These are phyloP conservation scores for Actenoides hombroni DNA, from an alignment of 2,113 vertebrate genomes.

Conservation along the genomic window DNA sequence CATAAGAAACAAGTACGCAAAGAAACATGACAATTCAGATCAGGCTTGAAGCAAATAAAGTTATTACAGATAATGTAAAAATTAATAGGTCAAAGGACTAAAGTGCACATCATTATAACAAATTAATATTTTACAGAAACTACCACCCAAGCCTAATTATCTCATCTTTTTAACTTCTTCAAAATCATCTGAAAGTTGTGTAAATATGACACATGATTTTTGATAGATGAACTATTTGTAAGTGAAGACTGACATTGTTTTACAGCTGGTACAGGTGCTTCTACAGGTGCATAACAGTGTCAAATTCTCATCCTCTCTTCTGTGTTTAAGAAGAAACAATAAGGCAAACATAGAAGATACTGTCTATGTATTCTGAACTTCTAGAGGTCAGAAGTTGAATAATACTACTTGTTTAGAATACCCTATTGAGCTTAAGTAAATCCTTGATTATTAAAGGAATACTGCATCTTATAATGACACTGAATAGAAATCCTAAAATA, in stretches of 20 bases:
- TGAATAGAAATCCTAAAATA: not conserved
- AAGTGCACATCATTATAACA: not conserved
- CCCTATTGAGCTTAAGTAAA: not conserved
- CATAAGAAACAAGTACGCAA: not conserved
- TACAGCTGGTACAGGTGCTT: not conserved
- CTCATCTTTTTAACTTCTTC: not conserved
- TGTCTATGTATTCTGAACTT: not conserved
- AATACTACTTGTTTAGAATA: not conserved
- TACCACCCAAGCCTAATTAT: not conserved
- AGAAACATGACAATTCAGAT: not conserved
- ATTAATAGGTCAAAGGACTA: not conserved
- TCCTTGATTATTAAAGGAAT: not conserved
- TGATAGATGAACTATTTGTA: not conserved
- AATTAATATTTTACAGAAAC: not conserved
- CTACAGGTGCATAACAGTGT: not conserved
- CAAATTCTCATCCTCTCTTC: not conserved
- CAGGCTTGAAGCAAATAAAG: not conserved
- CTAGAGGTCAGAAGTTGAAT: not conserved
- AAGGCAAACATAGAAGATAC: not conserved
- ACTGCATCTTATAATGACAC: not conserved
- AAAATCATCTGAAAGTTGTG: not conserved
- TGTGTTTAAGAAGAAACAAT: not conserved
- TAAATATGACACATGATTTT: not conserved
- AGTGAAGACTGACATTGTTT: not conserved
- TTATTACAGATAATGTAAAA: not conserved